Evolutionary conservation across 2,888 invertebrate genomes (phyloP).

Genomic region (Halictus ligatus): DNA sequence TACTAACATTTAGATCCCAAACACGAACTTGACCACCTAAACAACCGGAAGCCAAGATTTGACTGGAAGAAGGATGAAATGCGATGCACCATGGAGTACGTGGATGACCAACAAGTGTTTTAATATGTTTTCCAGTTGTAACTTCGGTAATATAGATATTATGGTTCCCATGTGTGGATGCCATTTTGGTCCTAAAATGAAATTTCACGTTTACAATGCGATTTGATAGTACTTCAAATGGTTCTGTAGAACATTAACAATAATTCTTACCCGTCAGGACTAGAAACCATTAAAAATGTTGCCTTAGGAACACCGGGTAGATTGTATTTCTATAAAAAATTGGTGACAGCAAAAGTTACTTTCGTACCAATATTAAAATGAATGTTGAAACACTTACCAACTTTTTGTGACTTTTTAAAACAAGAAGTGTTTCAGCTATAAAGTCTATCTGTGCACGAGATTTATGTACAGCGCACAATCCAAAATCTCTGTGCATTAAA

Average conservation of each 20-base stretch:
- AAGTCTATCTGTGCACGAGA: slow-evolving; percentile 86
- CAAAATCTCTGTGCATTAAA: slow-evolving; percentile 80
- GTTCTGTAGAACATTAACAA: slow-evolving; percentile 8
- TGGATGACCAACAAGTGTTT: slow-evolving; percentile 92
- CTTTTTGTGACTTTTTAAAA: slow-evolving; percentile 87
- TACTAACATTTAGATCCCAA: slow-evolving; percentile 92
- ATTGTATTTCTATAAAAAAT: slow-evolving; percentile 87
- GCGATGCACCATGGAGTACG: slow-evolving; percentile 96
- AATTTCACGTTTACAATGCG: neutral
- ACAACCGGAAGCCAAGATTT: slow-evolving; percentile 94
- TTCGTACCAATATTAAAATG: neutral
- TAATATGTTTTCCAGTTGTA: slow-evolving; percentile 91
- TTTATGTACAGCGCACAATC: slow-evolving; percentile 74
- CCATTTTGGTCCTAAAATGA: slow-evolving; percentile 89
- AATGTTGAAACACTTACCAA: slow-evolving; percentile 83
- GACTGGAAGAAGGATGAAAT: slow-evolving; percentile 93
- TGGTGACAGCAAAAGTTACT: neutral
- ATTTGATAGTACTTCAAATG: neutral
- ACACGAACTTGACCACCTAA: slow-evolving; percentile 95
- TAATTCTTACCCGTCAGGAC: slow-evolving; percentile 91
- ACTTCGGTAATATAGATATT: slow-evolving; percentile 94
- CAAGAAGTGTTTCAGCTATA: slow-evolving; percentile 88
- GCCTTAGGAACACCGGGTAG: slow-evolving; percentile 91
- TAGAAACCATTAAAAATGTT: slow-evolving; percentile 94
- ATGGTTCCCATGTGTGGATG: slow-evolving; percentile 96